Percentiles rank a stretch among this genome's conserved stretches.
These are phyloP conservation scores for Monopis laevigella DNA, from an alignment of 2,888 invertebrate genomes.

Conservation along the genomic window DNA sequence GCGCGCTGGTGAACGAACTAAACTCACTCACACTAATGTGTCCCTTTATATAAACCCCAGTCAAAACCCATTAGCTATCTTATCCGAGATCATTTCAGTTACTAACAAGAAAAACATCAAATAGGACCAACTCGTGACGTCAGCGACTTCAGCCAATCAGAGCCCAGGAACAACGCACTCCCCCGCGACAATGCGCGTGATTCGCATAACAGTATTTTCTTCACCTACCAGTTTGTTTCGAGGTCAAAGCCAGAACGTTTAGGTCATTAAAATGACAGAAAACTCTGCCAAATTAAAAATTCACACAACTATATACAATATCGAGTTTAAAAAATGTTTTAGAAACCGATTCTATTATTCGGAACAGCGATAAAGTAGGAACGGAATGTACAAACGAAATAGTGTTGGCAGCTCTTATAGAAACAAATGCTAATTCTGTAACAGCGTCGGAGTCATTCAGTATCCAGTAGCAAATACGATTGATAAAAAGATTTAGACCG, in stretches of 20 bases:
- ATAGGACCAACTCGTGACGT: constrained; percentile 43
- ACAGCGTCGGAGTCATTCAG: too few relatives aligned
- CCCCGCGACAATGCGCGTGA: constrained; percentile 39
- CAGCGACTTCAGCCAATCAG: constrained; percentile 39
- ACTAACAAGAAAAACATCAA: constrained; percentile 35
- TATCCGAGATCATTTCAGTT: constrained; percentile 32
- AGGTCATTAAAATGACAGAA: constrained; percentile 9
- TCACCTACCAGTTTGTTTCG: constrained; percentile 16
- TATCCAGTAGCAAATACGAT: too few relatives aligned
- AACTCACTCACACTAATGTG: background rate
- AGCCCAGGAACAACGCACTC: constrained; percentile 37
- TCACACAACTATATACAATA: too few relatives aligned
- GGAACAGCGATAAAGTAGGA: too few relatives aligned
- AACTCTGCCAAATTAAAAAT: too few relatives aligned
- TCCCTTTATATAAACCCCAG: constrained; percentile 34
- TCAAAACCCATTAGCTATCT: constrained; percentile 30
- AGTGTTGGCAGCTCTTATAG: too few relatives aligned
- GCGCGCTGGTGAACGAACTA: background rate
- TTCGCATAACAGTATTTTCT: constrained; percentile 11
- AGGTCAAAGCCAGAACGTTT: constrained; percentile 31
- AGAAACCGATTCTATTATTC: too few relatives aligned
- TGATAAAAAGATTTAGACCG: too few relatives aligned
- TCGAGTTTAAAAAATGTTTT: too few relatives aligned
- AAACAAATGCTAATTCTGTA: too few relatives aligned
- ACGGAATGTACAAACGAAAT: too few relatives aligned